Evolutionary conservation across 2,888 invertebrate species (phyloP).

Genomic region (Spilarctia lutea): DNA sequence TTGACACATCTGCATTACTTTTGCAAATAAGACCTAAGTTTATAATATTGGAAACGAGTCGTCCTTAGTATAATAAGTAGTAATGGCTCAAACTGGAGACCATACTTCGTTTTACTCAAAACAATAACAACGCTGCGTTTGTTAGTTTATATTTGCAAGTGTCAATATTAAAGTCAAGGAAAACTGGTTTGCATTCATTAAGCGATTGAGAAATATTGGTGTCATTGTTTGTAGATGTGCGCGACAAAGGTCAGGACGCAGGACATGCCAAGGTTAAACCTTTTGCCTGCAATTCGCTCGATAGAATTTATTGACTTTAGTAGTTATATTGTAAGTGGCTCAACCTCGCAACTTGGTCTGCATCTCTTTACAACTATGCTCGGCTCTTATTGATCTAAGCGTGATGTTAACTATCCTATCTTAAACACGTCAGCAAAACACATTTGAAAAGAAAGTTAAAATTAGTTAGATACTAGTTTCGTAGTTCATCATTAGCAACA

Average conservation of each 20-base stretch:
- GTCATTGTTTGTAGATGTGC: background rate
- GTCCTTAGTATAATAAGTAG: background rate
- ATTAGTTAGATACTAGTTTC: no score
- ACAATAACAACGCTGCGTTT: background rate
- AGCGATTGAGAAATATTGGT: background rate
- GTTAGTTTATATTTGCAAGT: background rate
- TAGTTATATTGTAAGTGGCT: no score
- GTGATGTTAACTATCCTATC: no score
- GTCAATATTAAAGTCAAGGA: background rate
- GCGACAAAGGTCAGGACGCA: background rate
- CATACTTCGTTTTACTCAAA: background rate
- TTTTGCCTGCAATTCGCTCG: background rate
- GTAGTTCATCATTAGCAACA: no score
- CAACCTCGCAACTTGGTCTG: no score
- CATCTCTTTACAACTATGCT: no score
- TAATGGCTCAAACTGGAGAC: background rate
- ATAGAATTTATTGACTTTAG: background rate
- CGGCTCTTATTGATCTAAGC: no score
- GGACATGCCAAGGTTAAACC: background rate
- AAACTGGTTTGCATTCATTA: background rate
- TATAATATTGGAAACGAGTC: background rate
- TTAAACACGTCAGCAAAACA: no score
- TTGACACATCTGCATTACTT: constrained; percentile 48
- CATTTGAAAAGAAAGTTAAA: no score
- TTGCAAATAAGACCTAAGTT: constrained; percentile 22